Percentiles rank a stretch among this genome's conserved stretches.
phyloP scores from a whole-genome alignment of 2,113 vertebrate species.

The Saguinus midas region DNA sequence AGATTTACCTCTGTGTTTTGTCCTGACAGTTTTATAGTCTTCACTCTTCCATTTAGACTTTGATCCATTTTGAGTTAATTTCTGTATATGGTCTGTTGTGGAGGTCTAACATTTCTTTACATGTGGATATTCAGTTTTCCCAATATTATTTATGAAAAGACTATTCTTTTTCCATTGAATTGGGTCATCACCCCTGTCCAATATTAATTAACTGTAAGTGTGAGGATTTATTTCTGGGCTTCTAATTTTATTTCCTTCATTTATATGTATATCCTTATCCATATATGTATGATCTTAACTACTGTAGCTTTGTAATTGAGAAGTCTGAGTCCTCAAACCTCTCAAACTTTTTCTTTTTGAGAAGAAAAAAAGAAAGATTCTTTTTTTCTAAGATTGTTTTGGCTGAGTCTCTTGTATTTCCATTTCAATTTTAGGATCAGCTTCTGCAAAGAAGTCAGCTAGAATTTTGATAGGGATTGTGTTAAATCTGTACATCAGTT shows the following conservation, averaged over 20 bases:
- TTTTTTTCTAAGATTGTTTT: constrained; percentile 8
- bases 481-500: neutral
- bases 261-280: neutral
- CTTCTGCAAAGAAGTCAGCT: neutral
- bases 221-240: constrained; percentile 22
- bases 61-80: constrained; percentile 15
- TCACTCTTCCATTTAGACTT: neutral
- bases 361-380: neutral
- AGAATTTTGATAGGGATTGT: constrained; percentile 25
- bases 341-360: no score
- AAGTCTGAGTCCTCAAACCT: neutral
- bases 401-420: neutral
- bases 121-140: neutral
- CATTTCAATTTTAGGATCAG: constrained; percentile 12
- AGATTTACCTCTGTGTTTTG: neutral
- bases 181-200: neutral
- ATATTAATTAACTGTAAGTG: neutral
- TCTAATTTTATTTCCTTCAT: neutral
- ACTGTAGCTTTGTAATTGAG: neutral
- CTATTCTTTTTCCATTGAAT: neutral
- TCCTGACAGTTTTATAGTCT: neutral
- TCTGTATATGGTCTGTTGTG: neutral
- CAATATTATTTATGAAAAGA: constrained; percentile 6
- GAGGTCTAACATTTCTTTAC: neutral
- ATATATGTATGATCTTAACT: neutral